phyloP scores from a whole-genome alignment of 2,888 invertebrate species.

The Tetanocera ferruginea region DNA sequence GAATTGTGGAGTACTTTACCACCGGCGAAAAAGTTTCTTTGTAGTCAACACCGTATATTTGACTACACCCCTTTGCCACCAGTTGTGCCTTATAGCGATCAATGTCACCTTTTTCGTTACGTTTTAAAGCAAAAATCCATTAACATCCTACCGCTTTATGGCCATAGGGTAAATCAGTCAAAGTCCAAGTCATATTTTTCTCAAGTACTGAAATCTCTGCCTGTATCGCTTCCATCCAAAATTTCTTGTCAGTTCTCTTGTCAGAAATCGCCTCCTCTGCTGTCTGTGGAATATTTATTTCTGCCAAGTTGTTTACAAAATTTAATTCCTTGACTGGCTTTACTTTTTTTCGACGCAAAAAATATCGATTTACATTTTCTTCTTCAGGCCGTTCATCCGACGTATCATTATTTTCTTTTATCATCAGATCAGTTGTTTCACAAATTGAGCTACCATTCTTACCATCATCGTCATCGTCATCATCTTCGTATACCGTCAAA shows the following conservation, averaged over 20 bases:
- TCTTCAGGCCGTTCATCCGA: not conserved
- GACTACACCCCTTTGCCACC: conserved; percentile 47
- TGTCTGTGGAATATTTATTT: conserved; percentile 6
- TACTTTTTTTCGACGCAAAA: not conserved
- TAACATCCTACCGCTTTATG: conserved; percentile 32
- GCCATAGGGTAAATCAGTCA: conserved; percentile 30
- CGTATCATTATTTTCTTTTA: not conserved
- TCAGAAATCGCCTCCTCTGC: not conserved
- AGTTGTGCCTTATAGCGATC: conserved; percentile 37
- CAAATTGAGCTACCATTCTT: not conserved
- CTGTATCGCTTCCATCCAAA: not conserved
- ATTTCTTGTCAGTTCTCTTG: not conserved
- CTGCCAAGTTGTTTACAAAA: not conserved
- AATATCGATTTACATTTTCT: not conserved
- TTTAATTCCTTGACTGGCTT: not conserved
- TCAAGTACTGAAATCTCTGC: not conserved
- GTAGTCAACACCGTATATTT: conserved; percentile 41
- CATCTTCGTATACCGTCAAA: not conserved
- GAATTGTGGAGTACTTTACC: conserved; percentile 45
- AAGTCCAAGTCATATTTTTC: conserved; percentile 9
- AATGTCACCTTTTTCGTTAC: conserved; percentile 34
- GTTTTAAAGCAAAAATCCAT: conserved; percentile 41
- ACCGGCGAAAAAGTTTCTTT: conserved; percentile 46
- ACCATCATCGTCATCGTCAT: not conserved
- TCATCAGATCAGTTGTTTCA: not conserved